These are phyloP conservation scores for Gorsachius goisagi DNA, from an alignment of 2,113 vertebrate species.

Conservation along the genomic window DNA sequence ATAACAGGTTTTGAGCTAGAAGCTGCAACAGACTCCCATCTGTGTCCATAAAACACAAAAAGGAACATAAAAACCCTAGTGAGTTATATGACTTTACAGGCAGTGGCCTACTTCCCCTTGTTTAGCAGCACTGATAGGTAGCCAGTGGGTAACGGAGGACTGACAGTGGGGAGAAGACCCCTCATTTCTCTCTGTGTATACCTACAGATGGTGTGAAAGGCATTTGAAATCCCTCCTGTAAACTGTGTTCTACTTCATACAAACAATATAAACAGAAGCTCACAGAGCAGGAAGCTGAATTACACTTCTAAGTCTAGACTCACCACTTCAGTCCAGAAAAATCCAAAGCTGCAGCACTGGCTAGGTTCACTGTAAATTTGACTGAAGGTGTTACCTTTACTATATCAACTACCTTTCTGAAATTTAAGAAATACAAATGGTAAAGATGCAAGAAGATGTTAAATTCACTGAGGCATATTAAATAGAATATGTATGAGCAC, in stretches of 20 bases:
- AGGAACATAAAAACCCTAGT: not conserved
- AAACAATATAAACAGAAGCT: not conserved
- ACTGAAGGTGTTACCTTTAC: not conserved
- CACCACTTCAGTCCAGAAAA: not conserved
- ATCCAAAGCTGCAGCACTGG: not conserved
- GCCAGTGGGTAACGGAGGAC: not conserved
- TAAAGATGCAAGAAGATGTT: not conserved
- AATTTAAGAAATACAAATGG: not conserved
- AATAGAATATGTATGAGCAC: not conserved
- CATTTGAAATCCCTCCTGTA: constrained; percentile 25
- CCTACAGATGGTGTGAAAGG: not conserved
- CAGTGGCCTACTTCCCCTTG: not conserved
- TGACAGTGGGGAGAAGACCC: not conserved
- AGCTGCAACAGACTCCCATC: not conserved
- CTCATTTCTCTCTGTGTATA: not conserved
- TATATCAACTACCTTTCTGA: not conserved
- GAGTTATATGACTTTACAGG: not conserved
- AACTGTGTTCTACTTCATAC: not conserved
- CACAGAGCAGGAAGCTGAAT: not conserved
- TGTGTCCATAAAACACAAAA: not conserved
- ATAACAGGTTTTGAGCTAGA: not conserved
- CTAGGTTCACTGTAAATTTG: not conserved
- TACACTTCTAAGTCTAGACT: not conserved
- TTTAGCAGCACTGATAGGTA: not conserved
- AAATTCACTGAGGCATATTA: not conserved